phyloP scores from a whole-genome alignment of 2,888 invertebrate genomes.

The Dynastes grantii region DNA sequence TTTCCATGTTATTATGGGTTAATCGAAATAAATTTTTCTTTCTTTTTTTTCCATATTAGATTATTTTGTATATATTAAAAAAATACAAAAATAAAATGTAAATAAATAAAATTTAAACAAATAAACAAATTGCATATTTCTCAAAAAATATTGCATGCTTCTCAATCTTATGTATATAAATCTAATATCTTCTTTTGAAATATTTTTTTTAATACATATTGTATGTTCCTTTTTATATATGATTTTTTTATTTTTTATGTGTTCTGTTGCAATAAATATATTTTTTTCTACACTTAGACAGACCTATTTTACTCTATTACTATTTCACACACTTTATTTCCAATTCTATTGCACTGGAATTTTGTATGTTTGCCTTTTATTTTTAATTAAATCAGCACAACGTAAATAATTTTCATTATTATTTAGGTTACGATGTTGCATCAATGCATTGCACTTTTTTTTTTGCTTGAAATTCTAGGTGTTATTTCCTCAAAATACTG shows the following conservation, averaged over 20 bases:
- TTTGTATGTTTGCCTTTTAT: background rate
- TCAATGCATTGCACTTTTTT: no score
- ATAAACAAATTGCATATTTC: background rate
- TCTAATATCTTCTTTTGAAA: background rate
- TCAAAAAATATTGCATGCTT: constrained; percentile 8
- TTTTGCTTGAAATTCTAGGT: no score
- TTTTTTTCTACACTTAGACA: constrained; percentile 31
- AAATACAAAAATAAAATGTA: no score
- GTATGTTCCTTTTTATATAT: constrained; percentile 1
- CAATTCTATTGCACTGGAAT: background rate
- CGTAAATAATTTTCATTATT: no score
- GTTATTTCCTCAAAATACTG: no score
- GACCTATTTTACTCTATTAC: constrained; percentile 2
- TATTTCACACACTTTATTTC: background rate
- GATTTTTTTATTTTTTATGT: constrained; percentile 2
- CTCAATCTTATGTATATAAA: background rate
- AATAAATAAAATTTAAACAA: no score
- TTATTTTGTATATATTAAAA: no score
- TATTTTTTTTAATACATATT: background rate
- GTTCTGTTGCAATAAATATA: constrained; percentile 8
- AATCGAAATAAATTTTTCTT: no score
- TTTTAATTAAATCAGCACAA: background rate
- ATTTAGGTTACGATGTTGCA: no score
- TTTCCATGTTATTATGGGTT: no score
- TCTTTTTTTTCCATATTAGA: no score